Evolutionary conservation across 2,113 vertebrate genomes (phyloP).

Genomic region (Atlantisia rogersi): DNA sequence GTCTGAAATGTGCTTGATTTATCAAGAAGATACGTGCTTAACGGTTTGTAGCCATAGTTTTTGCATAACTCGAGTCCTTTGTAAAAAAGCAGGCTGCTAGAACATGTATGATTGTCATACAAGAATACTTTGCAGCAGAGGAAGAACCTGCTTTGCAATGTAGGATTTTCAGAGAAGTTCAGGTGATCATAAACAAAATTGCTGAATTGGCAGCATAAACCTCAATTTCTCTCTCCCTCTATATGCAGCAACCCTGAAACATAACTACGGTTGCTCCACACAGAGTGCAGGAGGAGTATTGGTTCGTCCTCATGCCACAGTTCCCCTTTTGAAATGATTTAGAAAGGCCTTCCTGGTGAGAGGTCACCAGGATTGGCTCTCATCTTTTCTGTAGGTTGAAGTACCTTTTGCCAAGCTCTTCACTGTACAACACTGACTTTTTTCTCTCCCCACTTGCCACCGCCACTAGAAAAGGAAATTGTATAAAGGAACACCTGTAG

Average conservation of each 20-base stretch:
- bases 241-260: background rate
- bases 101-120: background rate
- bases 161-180: background rate
- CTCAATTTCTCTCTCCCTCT: background rate
- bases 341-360: background rate
- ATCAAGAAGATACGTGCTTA: background rate
- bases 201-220: background rate
- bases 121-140: accelerated
- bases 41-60: background rate
- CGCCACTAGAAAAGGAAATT: too few species aligned
- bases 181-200: background rate
- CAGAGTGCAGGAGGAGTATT: background rate
- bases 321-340: background rate
- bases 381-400: background rate
- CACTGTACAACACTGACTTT: background rate
- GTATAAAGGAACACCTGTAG: too few species aligned
- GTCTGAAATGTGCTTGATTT: background rate
- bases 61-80: background rate
- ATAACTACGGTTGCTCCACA: accelerated
- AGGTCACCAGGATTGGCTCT: background rate
- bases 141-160: background rate
- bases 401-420: background rate
- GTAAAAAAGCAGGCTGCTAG: background rate
- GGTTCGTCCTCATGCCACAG: accelerated
- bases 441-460: too few species aligned